Evolutionary conservation across 2,113 vertebrate genomes (phyloP).

Genomic region (Rhineura floridana): DNA sequence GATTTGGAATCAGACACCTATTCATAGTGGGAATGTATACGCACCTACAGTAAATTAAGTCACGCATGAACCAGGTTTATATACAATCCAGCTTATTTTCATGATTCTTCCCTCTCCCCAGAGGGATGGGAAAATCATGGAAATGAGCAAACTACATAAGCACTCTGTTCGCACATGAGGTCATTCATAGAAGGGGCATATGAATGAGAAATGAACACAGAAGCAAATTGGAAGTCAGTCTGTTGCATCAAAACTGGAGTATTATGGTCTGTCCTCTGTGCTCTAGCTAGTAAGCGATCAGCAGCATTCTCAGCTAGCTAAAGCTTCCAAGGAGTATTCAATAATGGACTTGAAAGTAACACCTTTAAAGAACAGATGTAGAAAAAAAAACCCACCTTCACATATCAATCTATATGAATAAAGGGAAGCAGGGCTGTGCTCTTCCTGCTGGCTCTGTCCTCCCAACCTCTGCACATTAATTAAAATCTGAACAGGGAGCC

Average conservation of each 20-base stretch:
- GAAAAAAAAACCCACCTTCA: neutral
- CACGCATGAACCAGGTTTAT: neutral
- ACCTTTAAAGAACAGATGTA: neutral
- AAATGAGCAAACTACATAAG: too few relatives aligned
- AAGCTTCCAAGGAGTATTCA: neutral
- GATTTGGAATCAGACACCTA: neutral
- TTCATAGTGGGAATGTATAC: neutral
- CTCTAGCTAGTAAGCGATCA: too few relatives aligned
- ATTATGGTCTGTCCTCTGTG: neutral
- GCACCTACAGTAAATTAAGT: neutral
- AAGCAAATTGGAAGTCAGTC: neutral
- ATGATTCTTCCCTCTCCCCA: too few relatives aligned
- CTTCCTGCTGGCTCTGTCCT: too few relatives aligned
- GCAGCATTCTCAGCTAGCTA: neutral
- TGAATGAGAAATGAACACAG: neutral
- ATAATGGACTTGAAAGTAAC: neutral
- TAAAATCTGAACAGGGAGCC: neutral
- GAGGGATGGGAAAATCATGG: too few relatives aligned
- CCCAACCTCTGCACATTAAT: too few relatives aligned
- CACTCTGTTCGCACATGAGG: too few relatives aligned
- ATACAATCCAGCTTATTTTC: too few relatives aligned
- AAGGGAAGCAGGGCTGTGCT: too few relatives aligned
- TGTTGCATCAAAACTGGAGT: neutral
- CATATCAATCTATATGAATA: neutral
- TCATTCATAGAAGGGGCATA: too few relatives aligned